Evolutionary conservation across 2,113 vertebrate genomes (phyloP), one percentile per base, ranked within the genome.

Genomic region (Prolemur simus): DNA sequence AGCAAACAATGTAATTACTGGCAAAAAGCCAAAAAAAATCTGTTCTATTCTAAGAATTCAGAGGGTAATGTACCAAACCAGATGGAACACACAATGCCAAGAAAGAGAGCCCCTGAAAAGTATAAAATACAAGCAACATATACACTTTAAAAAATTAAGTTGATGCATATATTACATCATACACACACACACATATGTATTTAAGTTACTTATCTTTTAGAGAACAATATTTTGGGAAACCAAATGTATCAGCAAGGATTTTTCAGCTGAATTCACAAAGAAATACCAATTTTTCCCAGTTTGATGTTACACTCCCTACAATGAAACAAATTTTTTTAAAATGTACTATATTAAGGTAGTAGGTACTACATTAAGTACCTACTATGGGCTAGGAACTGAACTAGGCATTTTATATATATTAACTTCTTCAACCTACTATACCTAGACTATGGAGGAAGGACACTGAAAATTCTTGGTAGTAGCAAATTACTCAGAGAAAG

Each of bases 221-320:
- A 96, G 34, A 93, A 69, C n/a, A 92, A 15, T 37, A 87, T 58
- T 91, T 91, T 94, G 60, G 88, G 17, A 95, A 97, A 96, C 11
- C 42, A 94, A 94, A 64, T 39, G 2, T 64, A 54, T 60, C 29
- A 73, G 32, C 25, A 85, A 87, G 23, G 21, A 54, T 91, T 87
- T 92, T 92, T 92, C 64, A 85, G 64, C 29, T 66, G 14, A 95
- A 91, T 92, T 56, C 37, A 77, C 42, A 94, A 86, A 86, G 49
- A 97, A 94, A 66, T 63, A 91, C 3, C 73, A 80, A 52, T 83
- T 68, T 58, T 89, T 66, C 66, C 45, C 27, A 83, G 18, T 47
- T 56, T 68, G 42, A 80, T 63, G 54, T 66, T 66, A 96, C 13
- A 64, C 9, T 91, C 71, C 73, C 92, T 91, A 88, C 23, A 91